Conservation (phyloP, 2,113 vertebrate species). For the Sorex araneus region DNA sequence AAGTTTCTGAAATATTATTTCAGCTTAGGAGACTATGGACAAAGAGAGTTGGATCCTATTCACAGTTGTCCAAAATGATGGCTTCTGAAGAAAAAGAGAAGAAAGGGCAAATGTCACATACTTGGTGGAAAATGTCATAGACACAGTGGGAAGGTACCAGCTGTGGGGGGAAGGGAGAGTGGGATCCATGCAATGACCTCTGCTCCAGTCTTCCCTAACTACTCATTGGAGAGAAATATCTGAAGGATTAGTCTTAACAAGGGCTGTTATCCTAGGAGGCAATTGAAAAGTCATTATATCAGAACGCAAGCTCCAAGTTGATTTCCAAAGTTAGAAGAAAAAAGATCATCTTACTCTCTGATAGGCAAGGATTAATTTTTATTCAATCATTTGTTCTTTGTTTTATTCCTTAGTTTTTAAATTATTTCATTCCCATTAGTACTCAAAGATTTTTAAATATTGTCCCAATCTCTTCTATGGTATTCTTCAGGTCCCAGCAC, state of each 20-base stretch:
- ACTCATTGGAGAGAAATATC: background rate
- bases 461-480: background rate
- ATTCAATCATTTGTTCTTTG: background rate
- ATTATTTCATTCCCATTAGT: background rate
- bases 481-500: background rate
- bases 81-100: background rate
- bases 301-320: background rate
- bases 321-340: constrained; percentile 45
- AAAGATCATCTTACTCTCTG: background rate
- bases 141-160: background rate
- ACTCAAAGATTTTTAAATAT: background rate
- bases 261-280: background rate
- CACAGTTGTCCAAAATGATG: constrained; percentile 15
- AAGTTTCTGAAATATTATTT: background rate
- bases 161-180: background rate
- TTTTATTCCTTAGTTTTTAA: background rate
- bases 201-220: background rate
- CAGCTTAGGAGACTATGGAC: background rate
- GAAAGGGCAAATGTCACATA: no score
- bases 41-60: background rate
- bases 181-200: background rate
- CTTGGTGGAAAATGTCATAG: background rate
- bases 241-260: constrained; percentile 3
- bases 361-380: background rate
- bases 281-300: background rate